A percentile compares a stretch with the other conserved stretches of the same genome.
Conservation (phyloP, 2,888 invertebrate species). For the Trichopoda pennipes region DNA sequence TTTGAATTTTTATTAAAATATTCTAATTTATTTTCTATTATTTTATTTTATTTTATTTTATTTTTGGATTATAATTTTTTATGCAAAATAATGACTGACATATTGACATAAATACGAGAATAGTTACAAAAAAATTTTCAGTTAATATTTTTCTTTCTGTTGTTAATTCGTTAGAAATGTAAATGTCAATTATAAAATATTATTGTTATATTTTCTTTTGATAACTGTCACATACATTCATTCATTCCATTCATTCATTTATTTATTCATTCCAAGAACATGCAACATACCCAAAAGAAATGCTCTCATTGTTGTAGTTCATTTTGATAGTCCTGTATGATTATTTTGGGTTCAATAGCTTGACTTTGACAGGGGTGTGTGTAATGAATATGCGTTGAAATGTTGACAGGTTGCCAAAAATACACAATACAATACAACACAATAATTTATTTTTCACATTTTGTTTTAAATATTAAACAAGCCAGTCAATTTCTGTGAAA, state of each 20-base stretch:
- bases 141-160: background rate
- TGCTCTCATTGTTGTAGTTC: background rate
- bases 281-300: background rate
- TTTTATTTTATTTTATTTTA: too few relatives aligned
- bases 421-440: too few relatives aligned
- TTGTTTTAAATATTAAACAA: conserved; percentile 3
- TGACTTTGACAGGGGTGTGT: conserved; percentile 18
- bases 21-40: too few relatives aligned
- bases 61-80: too few relatives aligned
- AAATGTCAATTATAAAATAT: conserved; percentile 26
- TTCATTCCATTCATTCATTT: background rate
- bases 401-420: background rate
- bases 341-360: conserved; percentile 5
- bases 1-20: too few relatives aligned
- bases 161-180: background rate
- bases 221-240: conserved; percentile 26
- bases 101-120: too few relatives aligned
- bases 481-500: conserved; percentile 22
- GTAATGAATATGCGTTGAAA: background rate
- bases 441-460: conserved; percentile 5
- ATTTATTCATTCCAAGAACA: background rate
- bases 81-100: too few relatives aligned
- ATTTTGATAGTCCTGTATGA: background rate
- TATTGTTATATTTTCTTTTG: background rate
- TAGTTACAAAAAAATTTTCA: too few relatives aligned